These are phyloP conservation scores for Zophobas atratus DNA, from an alignment of 1,140 invertebrate genomes.

Conservation along the genomic window DNA sequence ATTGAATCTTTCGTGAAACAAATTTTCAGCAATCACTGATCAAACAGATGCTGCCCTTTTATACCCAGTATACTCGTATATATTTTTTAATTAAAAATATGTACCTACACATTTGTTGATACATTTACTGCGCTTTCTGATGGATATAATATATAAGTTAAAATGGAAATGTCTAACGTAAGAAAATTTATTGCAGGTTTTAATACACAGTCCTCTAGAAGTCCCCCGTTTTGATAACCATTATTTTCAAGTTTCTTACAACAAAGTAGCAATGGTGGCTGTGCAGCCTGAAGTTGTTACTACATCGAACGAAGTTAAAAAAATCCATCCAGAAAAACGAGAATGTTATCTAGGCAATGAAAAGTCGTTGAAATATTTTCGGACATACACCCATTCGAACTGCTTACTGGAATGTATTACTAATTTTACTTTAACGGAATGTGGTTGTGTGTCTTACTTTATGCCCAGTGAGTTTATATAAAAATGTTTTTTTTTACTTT, in stretches of 20 bases:
- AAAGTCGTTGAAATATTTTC: conserved; percentile 72
- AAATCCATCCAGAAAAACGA: conserved; percentile 70
- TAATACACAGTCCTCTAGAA: neutral
- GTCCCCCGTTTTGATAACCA: neutral
- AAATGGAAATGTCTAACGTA: no score
- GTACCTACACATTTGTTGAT: no score
- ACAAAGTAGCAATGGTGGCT: neutral
- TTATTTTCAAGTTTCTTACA: neutral
- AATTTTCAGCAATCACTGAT: no score
- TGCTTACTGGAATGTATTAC: conserved; percentile 82
- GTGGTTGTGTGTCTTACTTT: conserved; percentile 75
- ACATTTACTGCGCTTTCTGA: no score
- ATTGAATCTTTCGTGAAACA: no score
- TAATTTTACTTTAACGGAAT: conserved; percentile 78
- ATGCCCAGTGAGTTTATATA: conserved; percentile 73
- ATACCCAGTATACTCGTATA: no score
- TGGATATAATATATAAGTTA: no score
- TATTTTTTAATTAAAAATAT: no score
- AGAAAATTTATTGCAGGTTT: no score
- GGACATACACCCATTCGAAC: conserved; percentile 81
- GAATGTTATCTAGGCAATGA: conserved; percentile 73
- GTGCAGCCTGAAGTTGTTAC: conserved; percentile 47
- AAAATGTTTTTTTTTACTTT: neutral
- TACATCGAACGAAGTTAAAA: conserved; percentile 69
- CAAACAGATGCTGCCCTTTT: no score